Evolutionary conservation across 2,113 vertebrate genomes (phyloP), one percentile per base, ranked within the genome.

Genomic region (Cottus gobio): DNA sequence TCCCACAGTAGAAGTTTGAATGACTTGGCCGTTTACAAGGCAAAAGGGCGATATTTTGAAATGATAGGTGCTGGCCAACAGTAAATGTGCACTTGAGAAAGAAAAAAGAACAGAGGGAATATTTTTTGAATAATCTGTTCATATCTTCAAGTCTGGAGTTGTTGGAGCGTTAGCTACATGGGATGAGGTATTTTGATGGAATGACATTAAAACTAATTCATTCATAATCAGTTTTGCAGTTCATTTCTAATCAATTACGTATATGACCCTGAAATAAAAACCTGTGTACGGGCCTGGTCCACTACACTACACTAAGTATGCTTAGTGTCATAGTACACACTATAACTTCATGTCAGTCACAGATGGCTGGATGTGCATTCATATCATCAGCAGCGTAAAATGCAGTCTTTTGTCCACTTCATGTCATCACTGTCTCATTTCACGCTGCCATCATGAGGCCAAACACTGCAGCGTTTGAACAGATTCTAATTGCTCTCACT

Each of bases 381-480:
- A 48, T 30, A 39, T 64, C 65, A 79, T 31, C 26, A 28, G 50
- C 42, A 31, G 12, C 22, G 7, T 48, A 42, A 18, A 75, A 52
- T 58, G 11, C 39, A 10, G 65, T 34, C 20, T 56, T 72, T 61
- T 60, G 16, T 77, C 4, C 8, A 22, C 13, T 54, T 70, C 3
- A 20, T 31, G 30, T 50, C 36, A 61, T 58, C 34, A 62, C 50
- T 16, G 9, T 64, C 42, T 28, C 62, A n/a, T 70, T 62, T 58
- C 34, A 39, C 30, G 26, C 11, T 52, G 64, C 11, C 74, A 79
- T 58, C 31, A 63, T 66, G 24, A 50, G 48, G 5, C 3, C 48
- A 75, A 71, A 76, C 57, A 20, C 11, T 42, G 37, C 28, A 44
- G 31, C 26, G 44, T 73, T 82, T 63, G 4, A 77, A 56, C 15